Conservation (phyloP, 1,140 invertebrate genomes). For the Monochamus saltuarius region DNA sequence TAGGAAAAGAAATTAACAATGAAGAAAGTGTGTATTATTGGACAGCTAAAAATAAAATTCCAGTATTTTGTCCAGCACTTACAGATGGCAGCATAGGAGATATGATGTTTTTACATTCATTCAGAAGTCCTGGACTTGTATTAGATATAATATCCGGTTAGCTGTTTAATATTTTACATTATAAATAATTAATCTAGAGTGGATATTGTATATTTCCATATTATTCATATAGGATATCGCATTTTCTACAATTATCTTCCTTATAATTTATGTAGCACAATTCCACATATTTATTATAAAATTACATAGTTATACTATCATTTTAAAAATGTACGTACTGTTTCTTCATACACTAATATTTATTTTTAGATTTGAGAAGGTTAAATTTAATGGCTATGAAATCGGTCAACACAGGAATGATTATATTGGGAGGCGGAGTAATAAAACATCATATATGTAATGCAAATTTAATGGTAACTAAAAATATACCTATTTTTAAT, state of each 20-base stretch:
- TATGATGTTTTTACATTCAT: slow-evolving; percentile 99
- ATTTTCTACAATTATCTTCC: too few species aligned
- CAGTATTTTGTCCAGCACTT: slow-evolving; percentile 95
- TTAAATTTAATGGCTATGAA: slow-evolving; percentile 96
- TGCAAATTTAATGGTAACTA: slow-evolving; percentile 87
- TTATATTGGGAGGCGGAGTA: slow-evolving; percentile 95
- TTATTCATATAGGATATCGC: too few species aligned
- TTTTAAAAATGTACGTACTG: too few species aligned
- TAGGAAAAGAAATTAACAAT: slow-evolving; percentile 92
- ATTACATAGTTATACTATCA: too few species aligned
- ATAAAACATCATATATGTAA: slow-evolving; percentile 99
- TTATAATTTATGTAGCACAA: too few species aligned
- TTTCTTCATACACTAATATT: too few species aligned
- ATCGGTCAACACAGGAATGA: slow-evolving; percentile 90
- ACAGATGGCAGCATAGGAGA: slow-evolving; percentile 99
- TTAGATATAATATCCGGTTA: slow-evolving; percentile 89
- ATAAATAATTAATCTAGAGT: too few species aligned
- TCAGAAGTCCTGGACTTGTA: slow-evolving; percentile 86
- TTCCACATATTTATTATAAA: too few species aligned
- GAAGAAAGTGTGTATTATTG: slow-evolving; percentile 95
- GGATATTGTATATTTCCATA: too few species aligned
- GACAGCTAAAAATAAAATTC: slow-evolving; percentile 97
- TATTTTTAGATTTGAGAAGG: slow-evolving; percentile 73
- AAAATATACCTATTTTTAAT: slow-evolving; percentile 10
- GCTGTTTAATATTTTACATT: too few species aligned